Evolutionary conservation across 2,888 invertebrate species (phyloP), one percentile per base, ranked within the genome.

Genomic region (Ditylenchus weischeri): DNA sequence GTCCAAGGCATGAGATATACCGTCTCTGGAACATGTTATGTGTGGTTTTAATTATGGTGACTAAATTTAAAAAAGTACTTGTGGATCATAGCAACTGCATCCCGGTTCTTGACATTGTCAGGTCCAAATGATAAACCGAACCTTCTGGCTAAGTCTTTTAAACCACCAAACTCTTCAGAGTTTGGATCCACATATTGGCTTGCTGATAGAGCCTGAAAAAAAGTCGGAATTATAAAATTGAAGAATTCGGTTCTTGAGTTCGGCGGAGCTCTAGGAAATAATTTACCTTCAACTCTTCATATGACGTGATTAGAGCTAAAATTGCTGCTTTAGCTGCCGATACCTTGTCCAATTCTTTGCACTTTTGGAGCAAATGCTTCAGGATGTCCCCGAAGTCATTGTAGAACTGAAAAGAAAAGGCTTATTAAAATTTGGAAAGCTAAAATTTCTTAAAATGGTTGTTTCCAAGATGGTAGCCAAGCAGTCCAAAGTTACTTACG

Each of bases 381-480:
- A 98, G 86, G 90, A 96, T 95, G 85, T 96, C 96, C 62, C 96
- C 95, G 85, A 94, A 96, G 85, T 96, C 94, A 84, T 93, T 93
- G 86, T 94, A 94, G 84, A 92, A 94, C 89, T 91, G 85, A 84
- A 72, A 57, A 36, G 43, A 36, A 50, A 29, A 29, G 29, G 29
- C 29, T 4, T 29, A 29, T 29, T 29, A 5, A 29, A 29, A 29
- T 5, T 29, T 29, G 29, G 29, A 29, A 29, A 29, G 29, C 29
- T 5, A 29, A 29, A 29, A 29, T 29, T 29, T 29, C n/a, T 29
- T 5, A 29, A 29, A 29, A 29, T 29, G 29, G 2, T 29, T 29
- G 29, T 29, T 29, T 29, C 3, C 5, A 29, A 5, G 29, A 29
- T 5, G 3, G 29, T 29, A 29, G 29, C 5, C 29, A 29, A 29